Percentiles rank a stretch among this genome's conserved stretches.
Evolutionary conservation across 2,797 vertebrate genomes (phyloP).

Genomic region (Arremon brunneinucha): DNA sequence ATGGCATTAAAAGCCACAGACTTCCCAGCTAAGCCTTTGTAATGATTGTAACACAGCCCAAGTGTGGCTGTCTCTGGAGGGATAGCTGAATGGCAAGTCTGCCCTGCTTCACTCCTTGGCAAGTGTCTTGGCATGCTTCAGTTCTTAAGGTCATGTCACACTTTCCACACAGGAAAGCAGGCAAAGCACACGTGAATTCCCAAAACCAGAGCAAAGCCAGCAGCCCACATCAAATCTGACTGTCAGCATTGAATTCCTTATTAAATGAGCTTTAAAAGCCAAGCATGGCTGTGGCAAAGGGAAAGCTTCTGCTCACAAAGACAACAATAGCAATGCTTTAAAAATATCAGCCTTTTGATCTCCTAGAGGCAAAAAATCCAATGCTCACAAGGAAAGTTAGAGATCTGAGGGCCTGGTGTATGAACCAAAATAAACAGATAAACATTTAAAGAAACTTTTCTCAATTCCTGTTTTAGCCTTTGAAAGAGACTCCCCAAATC

Average conservation of each 20-base stretch:
- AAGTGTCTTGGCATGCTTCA: not conserved
- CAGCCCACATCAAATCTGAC: not conserved
- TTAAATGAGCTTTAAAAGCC: not conserved
- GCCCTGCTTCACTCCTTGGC: not conserved
- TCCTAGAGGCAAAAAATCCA: not conserved
- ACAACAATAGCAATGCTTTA: not conserved
- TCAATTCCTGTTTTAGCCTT: not conserved
- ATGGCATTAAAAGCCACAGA: slow-evolving; percentile 66
- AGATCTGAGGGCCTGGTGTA: not conserved
- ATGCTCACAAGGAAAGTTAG: not conserved
- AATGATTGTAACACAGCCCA: slow-evolving; percentile 52
- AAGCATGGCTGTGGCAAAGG: not conserved
- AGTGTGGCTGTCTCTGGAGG: slow-evolving; percentile 17
- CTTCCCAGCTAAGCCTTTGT: slow-evolving; percentile 53
- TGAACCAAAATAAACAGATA: not conserved
- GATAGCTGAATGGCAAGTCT: not conserved
- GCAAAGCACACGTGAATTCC: not conserved
- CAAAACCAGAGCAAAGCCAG: not conserved
- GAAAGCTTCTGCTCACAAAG: not conserved
- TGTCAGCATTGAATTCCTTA: not conserved
- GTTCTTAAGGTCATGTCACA: not conserved
- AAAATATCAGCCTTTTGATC: not conserved
- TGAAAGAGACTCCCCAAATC: not conserved
- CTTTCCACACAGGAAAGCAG: not conserved
- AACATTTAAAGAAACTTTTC: not conserved